Conservation (phyloP, 2,888 invertebrate species). For the Drosophila pseudotakahashii region DNA sequence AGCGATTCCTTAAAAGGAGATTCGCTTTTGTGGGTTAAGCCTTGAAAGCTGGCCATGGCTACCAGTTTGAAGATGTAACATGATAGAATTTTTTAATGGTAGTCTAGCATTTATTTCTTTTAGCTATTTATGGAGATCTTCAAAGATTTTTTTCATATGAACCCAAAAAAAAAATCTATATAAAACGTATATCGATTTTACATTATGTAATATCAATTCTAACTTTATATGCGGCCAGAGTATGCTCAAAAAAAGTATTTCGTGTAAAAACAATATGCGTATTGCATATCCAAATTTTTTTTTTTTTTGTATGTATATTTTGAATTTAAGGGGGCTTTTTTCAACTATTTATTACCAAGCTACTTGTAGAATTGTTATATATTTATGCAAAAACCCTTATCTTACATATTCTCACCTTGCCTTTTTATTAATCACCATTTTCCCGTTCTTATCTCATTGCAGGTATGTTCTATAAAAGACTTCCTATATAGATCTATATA, state of each 20-base stretch:
- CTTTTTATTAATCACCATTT: slow-evolving; percentile 40
- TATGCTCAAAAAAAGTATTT: no score
- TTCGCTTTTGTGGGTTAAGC: slow-evolving; percentile 27
- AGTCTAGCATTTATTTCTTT: not conserved
- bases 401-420: not conserved
- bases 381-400: not conserved
- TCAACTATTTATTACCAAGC: no score
- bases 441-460: slow-evolving; percentile 46
- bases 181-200: no score
- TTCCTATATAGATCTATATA: slow-evolving; percentile 35
- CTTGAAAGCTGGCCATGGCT: slow-evolving; percentile 5
- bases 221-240: no score
- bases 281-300: no score
- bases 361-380: not conserved
- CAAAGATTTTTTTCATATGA: not conserved
- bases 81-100: not conserved
- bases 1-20: slow-evolving; percentile 31
- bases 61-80: slow-evolving; percentile 8
- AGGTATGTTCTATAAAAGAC: slow-evolving; percentile 53
- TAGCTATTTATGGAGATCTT: not conserved
- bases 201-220: no score
- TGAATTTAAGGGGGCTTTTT: no score
- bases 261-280: no score
- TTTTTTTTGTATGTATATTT: not conserved
- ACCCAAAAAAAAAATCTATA: no score